Evolutionary conservation across 37 sponge, comb jelly and placozoan genomes (phyloP).

Genomic region (Halisarca cf. caerulea): DNA sequence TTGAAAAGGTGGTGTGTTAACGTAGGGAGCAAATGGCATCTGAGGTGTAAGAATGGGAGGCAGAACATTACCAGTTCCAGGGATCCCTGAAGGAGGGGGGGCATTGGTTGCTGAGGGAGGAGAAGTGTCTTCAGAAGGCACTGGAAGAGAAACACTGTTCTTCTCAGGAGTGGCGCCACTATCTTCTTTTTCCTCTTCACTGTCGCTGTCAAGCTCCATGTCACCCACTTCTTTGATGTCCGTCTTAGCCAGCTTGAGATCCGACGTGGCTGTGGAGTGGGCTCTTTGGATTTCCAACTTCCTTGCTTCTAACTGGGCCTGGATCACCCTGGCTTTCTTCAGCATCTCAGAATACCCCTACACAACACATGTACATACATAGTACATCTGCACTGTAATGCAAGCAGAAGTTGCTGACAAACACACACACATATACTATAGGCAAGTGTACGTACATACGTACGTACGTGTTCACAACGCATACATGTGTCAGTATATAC

Average conservation of each 20-base stretch:
- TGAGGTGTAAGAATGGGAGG: neutral
- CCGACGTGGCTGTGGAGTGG: slow-evolving; percentile 69
- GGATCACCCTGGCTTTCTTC: neutral
- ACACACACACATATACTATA: too few relatives aligned
- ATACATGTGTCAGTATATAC: too few relatives aligned
- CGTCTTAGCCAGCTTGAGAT: slow-evolving; percentile 56
- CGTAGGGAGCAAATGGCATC: neutral
- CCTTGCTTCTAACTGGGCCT: slow-evolving; percentile 45
- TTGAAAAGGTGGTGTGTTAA: neutral
- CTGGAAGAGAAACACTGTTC: too few relatives aligned
- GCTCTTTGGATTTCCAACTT: slow-evolving; percentile 58
- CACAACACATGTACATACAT: neutral
- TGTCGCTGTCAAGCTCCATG: slow-evolving; percentile 85
- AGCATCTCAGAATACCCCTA: slow-evolving; percentile 44
- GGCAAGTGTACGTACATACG: too few relatives aligned
- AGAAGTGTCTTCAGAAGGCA: neutral
- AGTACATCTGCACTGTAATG: too few relatives aligned
- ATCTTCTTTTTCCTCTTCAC: slow-evolving; percentile 7
- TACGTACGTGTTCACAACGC: too few relatives aligned
- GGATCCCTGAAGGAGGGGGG: neutral
- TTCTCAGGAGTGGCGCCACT: neutral
- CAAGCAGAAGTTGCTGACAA: too few relatives aligned
- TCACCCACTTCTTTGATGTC: slow-evolving; percentile 84
- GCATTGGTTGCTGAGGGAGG: neutral
- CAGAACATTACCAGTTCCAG: neutral